Evolutionary conservation across 1,140 invertebrate species (phyloP).

Genomic region (Melitaea cinxia): DNA sequence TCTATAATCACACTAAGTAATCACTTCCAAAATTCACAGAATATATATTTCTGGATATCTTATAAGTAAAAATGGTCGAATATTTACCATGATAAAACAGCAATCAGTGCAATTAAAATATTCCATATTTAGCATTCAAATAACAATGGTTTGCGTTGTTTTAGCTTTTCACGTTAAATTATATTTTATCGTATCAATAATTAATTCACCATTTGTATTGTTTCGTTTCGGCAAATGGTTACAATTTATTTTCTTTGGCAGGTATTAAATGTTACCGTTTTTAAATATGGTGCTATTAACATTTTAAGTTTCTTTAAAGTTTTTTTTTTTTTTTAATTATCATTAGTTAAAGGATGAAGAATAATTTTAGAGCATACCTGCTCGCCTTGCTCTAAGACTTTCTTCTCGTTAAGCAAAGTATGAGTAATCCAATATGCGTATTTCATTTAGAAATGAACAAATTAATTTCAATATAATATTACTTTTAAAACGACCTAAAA

Average conservation of each 20-base stretch:
- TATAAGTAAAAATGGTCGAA: not conserved
- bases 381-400: too few species aligned
- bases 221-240: not conserved
- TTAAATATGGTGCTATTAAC: not conserved
- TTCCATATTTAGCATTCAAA: slow-evolving; percentile 9
- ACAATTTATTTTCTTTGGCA: slow-evolving; percentile 1
- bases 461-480: too few species aligned
- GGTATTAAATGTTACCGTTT: not conserved
- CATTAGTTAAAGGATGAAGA: too few species aligned
- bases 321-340: too few species aligned
- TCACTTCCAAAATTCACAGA: not conserved
- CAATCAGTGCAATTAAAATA: slow-evolving; percentile 2
- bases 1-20: too few species aligned
- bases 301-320: not conserved
- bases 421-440: too few species aligned
- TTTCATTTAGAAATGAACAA: too few species aligned
- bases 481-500: too few species aligned
- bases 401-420: too few species aligned
- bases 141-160: not conserved
- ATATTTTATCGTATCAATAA: slow-evolving; percentile 1
- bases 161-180: slow-evolving; percentile 7
- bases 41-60: not conserved
- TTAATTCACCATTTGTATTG: slow-evolving; percentile 8
- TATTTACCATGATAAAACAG: not conserved
- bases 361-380: too few species aligned